Base-by-base conservation (phyloP, 2,113 vertebrate species). In the Apeltes quadracus region DNA sequence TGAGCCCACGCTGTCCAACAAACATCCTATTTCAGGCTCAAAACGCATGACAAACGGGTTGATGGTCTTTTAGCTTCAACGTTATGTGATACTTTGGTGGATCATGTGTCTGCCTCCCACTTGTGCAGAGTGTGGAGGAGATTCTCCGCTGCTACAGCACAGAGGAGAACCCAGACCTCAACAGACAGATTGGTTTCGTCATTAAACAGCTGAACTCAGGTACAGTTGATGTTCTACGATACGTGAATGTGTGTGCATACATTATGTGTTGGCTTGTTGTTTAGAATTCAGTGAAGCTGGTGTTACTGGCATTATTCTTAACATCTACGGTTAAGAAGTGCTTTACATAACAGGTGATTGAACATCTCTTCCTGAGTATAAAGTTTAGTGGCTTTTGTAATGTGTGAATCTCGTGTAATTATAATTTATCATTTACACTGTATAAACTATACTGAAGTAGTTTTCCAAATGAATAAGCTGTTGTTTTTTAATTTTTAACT, bases 181-280 rank as follows among this genome's bases (percentile, higher is more conserved):
- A 93, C 89, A 94, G 95, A 64, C 98, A 98, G 90, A 95, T 98
- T 36, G 95, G 97, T 82, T 98, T 95, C 68, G 96, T 99, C 90
- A 96, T 99, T 82, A 94, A 93, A 83, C 96, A 98, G 59, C 95
- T 99, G 0, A 97, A 95, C 82, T 97, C 97, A 80, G 95, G n/a
- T n/a, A n/a, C n/a, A n/a, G n/a, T n/a, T n/a, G n/a, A n/a, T n/a
- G n/a, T n/a, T n/a, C n/a, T n/a, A n/a, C n/a, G n/a, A n/a, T n/a
- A n/a, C n/a, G n/a, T n/a, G 18, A 34, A 41, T 46, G 20, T 48
- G n/a, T 32, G 20, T 20, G 15, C 4, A 36, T 69, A 36, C 36
- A 34, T 2, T 22, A 23, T 63, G 16, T 11, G 7, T 15, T 43
- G 11, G 23, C 34, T 61, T 55, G 38, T n/a, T n/a, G 57, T 56